A percentile compares a stretch with the other conserved stretches of the same genome.
phyloP scores from a whole-genome alignment of 1,140 invertebrate genomes.

The Pinna nobilis region DNA sequence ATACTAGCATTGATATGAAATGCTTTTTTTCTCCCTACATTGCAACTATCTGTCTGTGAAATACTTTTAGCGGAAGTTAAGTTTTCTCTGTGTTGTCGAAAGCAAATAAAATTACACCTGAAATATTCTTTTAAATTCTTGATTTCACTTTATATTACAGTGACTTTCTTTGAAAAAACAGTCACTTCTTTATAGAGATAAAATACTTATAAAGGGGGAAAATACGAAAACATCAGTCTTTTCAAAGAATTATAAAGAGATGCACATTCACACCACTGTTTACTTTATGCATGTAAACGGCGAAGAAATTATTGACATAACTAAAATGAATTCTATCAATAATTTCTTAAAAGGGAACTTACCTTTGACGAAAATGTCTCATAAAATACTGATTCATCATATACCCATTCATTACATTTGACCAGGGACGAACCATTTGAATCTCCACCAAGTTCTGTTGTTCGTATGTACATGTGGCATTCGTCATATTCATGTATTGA shows the following conservation, averaged over 20 bases:
- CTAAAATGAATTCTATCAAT: too few relatives aligned
- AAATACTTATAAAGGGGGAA: neutral
- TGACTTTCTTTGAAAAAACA: too few relatives aligned
- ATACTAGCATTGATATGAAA: too few relatives aligned
- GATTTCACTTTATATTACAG: too few relatives aligned
- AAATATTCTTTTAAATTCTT: too few relatives aligned
- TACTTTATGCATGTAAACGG: neutral
- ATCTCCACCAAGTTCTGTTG: neutral
- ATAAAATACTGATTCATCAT: conserved; percentile 43
- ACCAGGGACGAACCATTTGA: neutral
- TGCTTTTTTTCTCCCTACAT: too few relatives aligned
- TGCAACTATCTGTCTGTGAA: too few relatives aligned
- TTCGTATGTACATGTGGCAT: conserved; percentile 32
- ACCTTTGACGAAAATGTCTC: conserved; percentile 50
- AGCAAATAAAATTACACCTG: too few relatives aligned
- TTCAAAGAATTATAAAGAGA: conserved; percentile 85
- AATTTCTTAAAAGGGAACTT: neutral
- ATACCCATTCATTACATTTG: conserved; percentile 50
- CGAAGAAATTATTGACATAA: neutral
- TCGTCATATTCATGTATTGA: conserved; percentile 34
- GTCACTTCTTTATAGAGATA: too few relatives aligned
- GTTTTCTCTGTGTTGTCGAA: too few relatives aligned
- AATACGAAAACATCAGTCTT: conserved; percentile 83
- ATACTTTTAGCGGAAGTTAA: too few relatives aligned
- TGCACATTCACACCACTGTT: conserved; percentile 75